phyloP scores from a whole-genome alignment of 2,888 invertebrate genomes.

The Apamea crenata region DNA sequence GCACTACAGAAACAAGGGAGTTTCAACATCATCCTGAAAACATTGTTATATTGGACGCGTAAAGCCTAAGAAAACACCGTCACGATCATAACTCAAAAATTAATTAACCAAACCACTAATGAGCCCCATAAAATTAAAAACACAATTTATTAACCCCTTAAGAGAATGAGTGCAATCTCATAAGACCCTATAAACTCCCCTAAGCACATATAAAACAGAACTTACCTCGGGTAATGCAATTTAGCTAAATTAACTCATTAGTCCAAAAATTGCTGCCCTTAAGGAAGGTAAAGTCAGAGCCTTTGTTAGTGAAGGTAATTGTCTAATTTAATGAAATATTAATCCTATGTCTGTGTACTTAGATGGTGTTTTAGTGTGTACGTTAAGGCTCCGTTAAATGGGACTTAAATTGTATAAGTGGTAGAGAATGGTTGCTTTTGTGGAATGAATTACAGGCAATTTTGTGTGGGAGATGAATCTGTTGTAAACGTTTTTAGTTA shows the following conservation, averaged over 20 bases:
- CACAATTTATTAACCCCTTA: slow-evolving; percentile 55
- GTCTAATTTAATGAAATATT: slow-evolving; percentile 67
- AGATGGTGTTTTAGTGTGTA: slow-evolving; percentile 43
- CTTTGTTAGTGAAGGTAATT: slow-evolving; percentile 65
- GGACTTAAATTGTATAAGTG: slow-evolving; percentile 41
- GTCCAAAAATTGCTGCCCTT: slow-evolving; percentile 72
- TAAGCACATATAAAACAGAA: slow-evolving; percentile 70
- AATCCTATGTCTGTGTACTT: slow-evolving; percentile 55
- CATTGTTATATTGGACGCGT: too few relatives aligned
- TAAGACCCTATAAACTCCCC: slow-evolving; percentile 66
- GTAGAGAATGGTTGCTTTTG: slow-evolving; percentile 21
- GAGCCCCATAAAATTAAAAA: slow-evolving; percentile 56
- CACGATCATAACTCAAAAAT: slow-evolving; percentile 41
- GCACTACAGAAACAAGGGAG: too few relatives aligned
- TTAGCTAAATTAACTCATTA: slow-evolving; percentile 78
- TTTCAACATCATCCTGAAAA: too few relatives aligned
- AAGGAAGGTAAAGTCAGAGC: slow-evolving; percentile 52
- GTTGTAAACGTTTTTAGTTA: neutral
- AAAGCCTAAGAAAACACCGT: slow-evolving; percentile 23
- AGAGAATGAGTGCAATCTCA: slow-evolving; percentile 63
- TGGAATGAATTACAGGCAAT: slow-evolving; percentile 18
- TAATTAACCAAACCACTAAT: slow-evolving; percentile 46
- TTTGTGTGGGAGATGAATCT: neutral
- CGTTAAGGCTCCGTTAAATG: slow-evolving; percentile 37
- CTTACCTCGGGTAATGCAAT: slow-evolving; percentile 72